Base-by-base conservation (phyloP, 2,888 invertebrate species). In the Pterostichus niger region DNA sequence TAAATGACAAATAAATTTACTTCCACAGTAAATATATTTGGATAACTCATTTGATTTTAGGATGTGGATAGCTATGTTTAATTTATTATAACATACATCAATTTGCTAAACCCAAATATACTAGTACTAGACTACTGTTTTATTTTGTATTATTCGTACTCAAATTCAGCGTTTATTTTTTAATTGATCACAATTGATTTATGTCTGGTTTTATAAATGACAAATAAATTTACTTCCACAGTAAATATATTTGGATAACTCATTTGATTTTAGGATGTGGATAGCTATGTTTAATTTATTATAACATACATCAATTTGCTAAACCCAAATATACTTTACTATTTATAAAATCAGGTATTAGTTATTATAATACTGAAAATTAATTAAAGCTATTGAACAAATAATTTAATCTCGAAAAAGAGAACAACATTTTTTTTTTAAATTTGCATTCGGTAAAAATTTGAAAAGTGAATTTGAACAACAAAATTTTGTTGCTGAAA, bases 51-150 rank as follows among this genome's bases (percentile, higher is more conserved):
- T 33, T 68, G 40, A 9, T 5, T 71, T 71, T 44, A 44, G 44
- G 10, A 17, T 71, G 40, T 71, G 68, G 68, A 71, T 17, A 71
- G 68, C 68, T 6, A 5, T 0, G 40, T 5, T 71, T 13, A 44
- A 44, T 44, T 71, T 71, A 71, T 71, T 71, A 44, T 44, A 10
- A 71, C 13, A 71, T 44, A 71, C 44, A 17, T 71, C 68, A 44
- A 71, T 71, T 71, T 71, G 40, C 68, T 35, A 35, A 64, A 64
- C 4, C 1, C 10, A 61, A 61, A 61, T 61, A n/a, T n/a, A n/a
- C n/a, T n/a, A 24, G 3, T 24, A 24, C 24, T 24, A 24, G 24
- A 24, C 3, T 24, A 24, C 24, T 24, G 2, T 24, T 24, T 24
- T 24, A 3, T 3, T 24, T 2, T 24, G 24, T 1, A 24, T 24